Conservation (phyloP, 1,140 invertebrate species). For the Scaptomyza graminum region DNA sequence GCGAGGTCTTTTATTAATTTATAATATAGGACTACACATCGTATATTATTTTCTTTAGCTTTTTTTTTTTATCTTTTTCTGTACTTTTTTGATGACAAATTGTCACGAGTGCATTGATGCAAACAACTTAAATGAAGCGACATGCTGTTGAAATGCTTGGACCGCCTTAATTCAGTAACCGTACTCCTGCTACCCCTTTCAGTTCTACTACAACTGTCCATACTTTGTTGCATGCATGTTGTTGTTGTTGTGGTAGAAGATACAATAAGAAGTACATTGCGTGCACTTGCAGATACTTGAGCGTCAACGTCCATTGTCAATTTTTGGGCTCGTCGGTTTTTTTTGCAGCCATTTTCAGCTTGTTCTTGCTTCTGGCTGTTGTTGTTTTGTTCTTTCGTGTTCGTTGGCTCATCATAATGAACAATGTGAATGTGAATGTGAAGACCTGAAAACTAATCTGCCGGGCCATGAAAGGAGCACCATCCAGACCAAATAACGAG, state of each 20-base stretch:
- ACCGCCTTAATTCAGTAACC: conserved; percentile 43
- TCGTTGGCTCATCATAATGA: conserved; percentile 57
- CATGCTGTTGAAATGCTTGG: conserved; percentile 79
- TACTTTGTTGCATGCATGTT: conserved; percentile 35
- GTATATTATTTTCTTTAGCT: neutral
- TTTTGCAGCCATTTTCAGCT: conserved; percentile 9
- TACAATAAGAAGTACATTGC: conserved; percentile 47
- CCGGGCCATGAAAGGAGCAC: conserved; percentile 41
- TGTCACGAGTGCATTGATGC: conserved; percentile 81
- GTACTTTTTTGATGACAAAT: conserved; percentile 73
- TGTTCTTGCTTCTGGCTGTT: conserved; percentile 7
- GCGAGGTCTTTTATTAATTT: conserved; percentile 37
- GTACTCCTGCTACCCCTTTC: conserved; percentile 34
- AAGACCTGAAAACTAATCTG: conserved; percentile 74
- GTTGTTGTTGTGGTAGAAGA: conserved; percentile 9
- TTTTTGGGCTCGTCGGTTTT: conserved; percentile 32
- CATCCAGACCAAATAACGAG: conserved; percentile 29
- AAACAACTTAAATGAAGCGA: conserved; percentile 82
- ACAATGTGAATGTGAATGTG: conserved; percentile 47
- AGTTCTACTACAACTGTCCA: conserved; percentile 13
- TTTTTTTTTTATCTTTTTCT: conserved; percentile 22
- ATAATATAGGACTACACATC: conserved; percentile 15
- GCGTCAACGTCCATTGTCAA: conserved; percentile 50
- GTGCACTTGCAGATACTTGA: conserved; percentile 57
- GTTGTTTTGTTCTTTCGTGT: conserved; percentile 32